These are phyloP conservation scores for Clitarchus hookeri DNA, from an alignment of 2,888 invertebrate species.

Conservation along the genomic window DNA sequence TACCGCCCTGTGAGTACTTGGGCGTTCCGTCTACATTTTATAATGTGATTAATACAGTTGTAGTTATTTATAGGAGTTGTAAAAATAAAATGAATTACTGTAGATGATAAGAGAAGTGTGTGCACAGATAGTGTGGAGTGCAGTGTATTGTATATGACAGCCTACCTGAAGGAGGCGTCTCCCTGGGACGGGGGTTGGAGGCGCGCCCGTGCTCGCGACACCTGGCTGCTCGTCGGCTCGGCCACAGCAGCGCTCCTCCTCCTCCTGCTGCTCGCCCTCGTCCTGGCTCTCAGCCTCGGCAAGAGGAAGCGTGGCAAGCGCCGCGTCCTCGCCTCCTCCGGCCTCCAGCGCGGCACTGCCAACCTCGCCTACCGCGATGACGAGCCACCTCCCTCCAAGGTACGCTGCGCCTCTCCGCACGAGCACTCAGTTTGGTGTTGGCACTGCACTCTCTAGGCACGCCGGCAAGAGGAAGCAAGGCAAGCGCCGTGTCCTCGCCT, in stretches of 20 bases:
- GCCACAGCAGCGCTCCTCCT: constrained; percentile 64
- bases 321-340: constrained; percentile 44
- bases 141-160: constrained; percentile 52
- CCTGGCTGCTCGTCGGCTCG: constrained; percentile 69
- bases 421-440: no score
- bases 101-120: no score
- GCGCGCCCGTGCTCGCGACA: constrained; percentile 55
- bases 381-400: constrained; percentile 58
- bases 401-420: constrained; percentile 48
- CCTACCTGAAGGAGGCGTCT: constrained; percentile 69
- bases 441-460: no score
- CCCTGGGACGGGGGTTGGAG: constrained; percentile 63
- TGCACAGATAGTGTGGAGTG: no score
- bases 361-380: constrained; percentile 51
- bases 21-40: no score
- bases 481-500: constrained; percentile 42
- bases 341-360: constrained; percentile 48
- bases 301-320: constrained; percentile 52
- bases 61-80: no score
- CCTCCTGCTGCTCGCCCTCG: constrained; percentile 60
- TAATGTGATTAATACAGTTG: no score
- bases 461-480: constrained; percentile 53
- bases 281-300: constrained; percentile 55
- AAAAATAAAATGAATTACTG: no score
- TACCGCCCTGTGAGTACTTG: no score